Conservation (phyloP, 35 echinoderm and acorn worm genomes). For the Nesometra sesokonis region DNA sequence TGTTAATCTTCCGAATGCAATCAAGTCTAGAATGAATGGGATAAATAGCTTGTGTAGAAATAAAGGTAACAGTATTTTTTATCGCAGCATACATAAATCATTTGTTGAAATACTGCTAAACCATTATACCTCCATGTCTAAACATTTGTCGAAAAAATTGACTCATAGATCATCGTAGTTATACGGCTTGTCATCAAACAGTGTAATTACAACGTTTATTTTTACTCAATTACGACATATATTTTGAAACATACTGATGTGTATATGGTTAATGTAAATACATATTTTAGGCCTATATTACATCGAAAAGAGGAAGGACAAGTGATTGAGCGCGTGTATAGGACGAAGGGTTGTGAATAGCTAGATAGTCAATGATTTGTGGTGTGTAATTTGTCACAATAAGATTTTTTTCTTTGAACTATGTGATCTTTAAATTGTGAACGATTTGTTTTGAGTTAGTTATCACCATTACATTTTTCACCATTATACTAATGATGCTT, state of each 20-base stretch:
- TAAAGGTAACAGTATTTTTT: background rate
- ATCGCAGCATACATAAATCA: background rate
- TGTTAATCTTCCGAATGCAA: too few species aligned
- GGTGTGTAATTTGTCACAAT: background rate
- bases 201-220: background rate
- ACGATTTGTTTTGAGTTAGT: background rate
- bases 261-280: background rate
- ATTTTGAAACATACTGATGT: background rate
- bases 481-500: too few species aligned
- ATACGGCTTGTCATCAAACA: background rate
- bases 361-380: background rate
- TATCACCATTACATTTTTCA: background rate
- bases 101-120: background rate
- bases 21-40: too few species aligned
- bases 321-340: background rate
- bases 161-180: background rate
- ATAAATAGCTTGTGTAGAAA: background rate
- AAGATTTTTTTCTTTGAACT: background rate
- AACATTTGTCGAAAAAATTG: background rate
- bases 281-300: background rate
- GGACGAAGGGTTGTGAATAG: background rate
- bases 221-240: background rate
- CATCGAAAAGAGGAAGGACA: background rate
- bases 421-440: background rate
- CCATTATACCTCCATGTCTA: too few species aligned